Evolutionary conservation across 2,888 invertebrate genomes (phyloP), one percentile per base, ranked within the genome.

Genomic region (Catonia carolina): DNA sequence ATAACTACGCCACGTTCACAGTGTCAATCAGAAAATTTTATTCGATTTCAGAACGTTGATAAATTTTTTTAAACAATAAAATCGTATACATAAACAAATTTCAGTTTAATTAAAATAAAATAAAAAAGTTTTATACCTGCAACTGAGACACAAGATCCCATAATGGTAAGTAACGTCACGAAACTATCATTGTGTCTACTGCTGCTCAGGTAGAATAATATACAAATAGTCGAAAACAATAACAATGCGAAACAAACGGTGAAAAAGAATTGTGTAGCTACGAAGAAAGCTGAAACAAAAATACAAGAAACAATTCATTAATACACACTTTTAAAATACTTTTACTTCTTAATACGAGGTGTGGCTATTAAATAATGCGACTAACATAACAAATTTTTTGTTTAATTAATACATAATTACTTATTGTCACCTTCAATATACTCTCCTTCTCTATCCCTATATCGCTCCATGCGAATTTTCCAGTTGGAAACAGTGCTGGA

Each of bases 241-340:
- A 91, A 80, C 66, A 91, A 76, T 10, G 93, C 88, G 72, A 96
- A 78, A 58, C 89, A 84, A 39, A 96, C 75, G 0, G 96, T 94
- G 70, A 91, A 93, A 76, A 96, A 92, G 63, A 95, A 87, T 71
- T 97, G 96, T 1, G 94, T 93, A 0, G 90, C 86, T 55, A 95
- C 85, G 69, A 95, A 95, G 76, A 96, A 97, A 12, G 88, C 80
- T 81, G 71, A 42, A 71, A 69, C 56, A 54, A 55, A 59, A 54
- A 48, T n/a, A n/a, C n/a, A n/a, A n/a, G n/a, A n/a, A n/a, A n/a
- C n/a, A n/a, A n/a, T n/a, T n/a, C n/a, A n/a, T 17, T 18, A 42
- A 5, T 7, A 37, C 4, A 6, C 4, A 37, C n/a, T 37, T 15
- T 12, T 5, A 10, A 10, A 7, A 5, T 37, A 37, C 4, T 6